Evolutionary conservation across 2,888 invertebrate species (phyloP).

Genomic region (Crossocerus cetratus): DNA sequence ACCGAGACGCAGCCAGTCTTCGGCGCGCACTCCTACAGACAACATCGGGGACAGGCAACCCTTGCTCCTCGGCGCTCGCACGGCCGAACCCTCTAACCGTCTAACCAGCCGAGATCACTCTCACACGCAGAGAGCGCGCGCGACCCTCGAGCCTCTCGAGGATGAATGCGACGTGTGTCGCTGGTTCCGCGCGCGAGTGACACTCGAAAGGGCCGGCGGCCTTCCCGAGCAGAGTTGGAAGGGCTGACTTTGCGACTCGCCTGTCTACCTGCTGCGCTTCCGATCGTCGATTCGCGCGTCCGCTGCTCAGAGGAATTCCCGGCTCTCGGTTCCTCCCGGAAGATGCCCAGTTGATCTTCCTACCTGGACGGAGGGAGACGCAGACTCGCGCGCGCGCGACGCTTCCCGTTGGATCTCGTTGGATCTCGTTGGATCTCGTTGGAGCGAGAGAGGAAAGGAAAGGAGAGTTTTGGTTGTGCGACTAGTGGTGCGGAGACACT

Average conservation of each 20-base stretch:
- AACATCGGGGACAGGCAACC: conserved; percentile 50
- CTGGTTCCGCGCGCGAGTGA: not conserved
- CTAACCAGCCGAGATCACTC: too few species aligned
- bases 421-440: too few species aligned
- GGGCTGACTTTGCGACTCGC: too few species aligned
- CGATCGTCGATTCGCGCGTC: too few species aligned
- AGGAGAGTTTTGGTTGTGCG: too few species aligned
- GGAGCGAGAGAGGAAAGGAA: too few species aligned
- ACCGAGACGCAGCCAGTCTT: conserved; percentile 70
- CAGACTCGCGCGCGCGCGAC: not conserved
- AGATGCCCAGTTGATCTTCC: conserved; percentile 62
- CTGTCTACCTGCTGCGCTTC: too few species aligned
- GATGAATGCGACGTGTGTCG: not conserved
- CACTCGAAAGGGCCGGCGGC: not conserved
- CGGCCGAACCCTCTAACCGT: too few species aligned
- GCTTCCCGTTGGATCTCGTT: too few species aligned
- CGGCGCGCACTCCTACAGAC: conserved; percentile 71
- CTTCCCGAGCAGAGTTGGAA: too few species aligned
- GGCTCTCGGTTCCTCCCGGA: not conserved
- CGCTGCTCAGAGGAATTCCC: not conserved
- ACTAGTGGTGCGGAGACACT: too few species aligned
- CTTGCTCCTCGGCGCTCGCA: not conserved
- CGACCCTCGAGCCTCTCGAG: not conserved
- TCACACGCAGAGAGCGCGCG: not conserved
- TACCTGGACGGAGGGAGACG: conserved; percentile 5